phyloP scores from a whole-genome alignment of 2,797 vertebrate genomes.

The Oryzias sinensis region DNA sequence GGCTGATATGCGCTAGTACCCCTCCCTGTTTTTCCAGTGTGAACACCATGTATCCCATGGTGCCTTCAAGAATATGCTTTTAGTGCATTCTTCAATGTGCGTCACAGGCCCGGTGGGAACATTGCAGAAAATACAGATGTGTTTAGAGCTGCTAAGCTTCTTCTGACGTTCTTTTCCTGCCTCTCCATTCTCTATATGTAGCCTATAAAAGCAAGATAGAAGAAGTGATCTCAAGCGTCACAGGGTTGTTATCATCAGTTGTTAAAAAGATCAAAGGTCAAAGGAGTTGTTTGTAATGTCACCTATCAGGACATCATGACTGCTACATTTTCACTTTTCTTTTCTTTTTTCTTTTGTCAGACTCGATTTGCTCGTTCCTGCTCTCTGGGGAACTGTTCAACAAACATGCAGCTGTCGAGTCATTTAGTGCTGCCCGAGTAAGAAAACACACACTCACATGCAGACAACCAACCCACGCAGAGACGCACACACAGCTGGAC shows the following conservation, averaged over 20 bases:
- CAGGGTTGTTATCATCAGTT: neutral
- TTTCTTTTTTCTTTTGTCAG: constrained; percentile 62
- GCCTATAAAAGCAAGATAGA: constrained; percentile 21
- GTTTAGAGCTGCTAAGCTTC: constrained; percentile 40
- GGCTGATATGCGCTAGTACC: too few relatives aligned
- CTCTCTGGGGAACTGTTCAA: constrained; percentile 86
- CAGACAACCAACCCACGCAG: neutral
- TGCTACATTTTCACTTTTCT: neutral
- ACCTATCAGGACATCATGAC: neutral
- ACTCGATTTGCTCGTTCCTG: constrained; percentile 90
- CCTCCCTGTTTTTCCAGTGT: too few relatives aligned
- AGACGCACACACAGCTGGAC: constrained; percentile 6
- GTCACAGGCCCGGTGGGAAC: neutral
- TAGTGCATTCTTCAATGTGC: too few relatives aligned
- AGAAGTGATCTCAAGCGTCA: constrained; percentile 31
- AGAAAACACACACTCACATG: constrained; percentile 59
- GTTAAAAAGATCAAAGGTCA: constrained; percentile 19
- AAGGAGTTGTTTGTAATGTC: constrained; percentile 3
- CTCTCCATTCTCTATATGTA: constrained; percentile 16
- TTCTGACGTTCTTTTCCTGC: constrained; percentile 34
- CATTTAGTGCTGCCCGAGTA: constrained; percentile 86
- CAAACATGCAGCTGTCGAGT: constrained; percentile 88
- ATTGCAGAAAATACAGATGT: constrained; percentile 43
- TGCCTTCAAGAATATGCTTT: too few relatives aligned
- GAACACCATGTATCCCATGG: too few relatives aligned